Conservation (phyloP, 2,797 vertebrate genomes). For the Podarcis siculus region DNA sequence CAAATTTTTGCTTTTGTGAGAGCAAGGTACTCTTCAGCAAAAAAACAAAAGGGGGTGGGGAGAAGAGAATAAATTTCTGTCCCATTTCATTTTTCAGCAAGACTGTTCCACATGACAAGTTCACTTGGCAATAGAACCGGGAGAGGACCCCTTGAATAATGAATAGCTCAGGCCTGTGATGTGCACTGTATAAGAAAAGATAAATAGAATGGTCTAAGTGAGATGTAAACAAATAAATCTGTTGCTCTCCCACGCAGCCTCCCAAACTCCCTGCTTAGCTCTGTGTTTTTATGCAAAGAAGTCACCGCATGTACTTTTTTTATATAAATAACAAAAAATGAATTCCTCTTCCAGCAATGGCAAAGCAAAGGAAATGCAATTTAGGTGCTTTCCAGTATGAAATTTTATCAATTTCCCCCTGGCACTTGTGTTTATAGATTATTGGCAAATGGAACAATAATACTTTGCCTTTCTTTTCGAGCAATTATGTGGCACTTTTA, state of each 20-base stretch:
- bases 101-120: constrained; percentile 30
- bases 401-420: fast-evolving
- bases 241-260: constrained; percentile 24
- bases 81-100: constrained; percentile 26
- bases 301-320: background rate
- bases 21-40: constrained; percentile 36
- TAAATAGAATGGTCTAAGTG: constrained; percentile 38
- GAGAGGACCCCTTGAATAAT: constrained; percentile 51
- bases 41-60: background rate
- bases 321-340: background rate
- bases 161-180: constrained; percentile 27
- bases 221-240: constrained; percentile 49
- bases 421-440: constrained; percentile 3
- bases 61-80: constrained; percentile 8
- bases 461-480: background rate
- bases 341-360: background rate
- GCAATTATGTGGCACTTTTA: background rate
- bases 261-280: background rate
- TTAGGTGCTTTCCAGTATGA: background rate
- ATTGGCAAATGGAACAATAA: background rate
- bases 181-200: constrained; percentile 34
- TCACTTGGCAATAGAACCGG: constrained; percentile 28
- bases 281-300: constrained; percentile 26
- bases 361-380: background rate
- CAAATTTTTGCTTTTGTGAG: constrained; percentile 17